Percentiles rank a stretch among this genome's conserved stretches.
These are phyloP conservation scores for Acanthaster planci DNA, from an alignment of 35 echinoderm and acorn worm species.

Conservation along the genomic window DNA sequence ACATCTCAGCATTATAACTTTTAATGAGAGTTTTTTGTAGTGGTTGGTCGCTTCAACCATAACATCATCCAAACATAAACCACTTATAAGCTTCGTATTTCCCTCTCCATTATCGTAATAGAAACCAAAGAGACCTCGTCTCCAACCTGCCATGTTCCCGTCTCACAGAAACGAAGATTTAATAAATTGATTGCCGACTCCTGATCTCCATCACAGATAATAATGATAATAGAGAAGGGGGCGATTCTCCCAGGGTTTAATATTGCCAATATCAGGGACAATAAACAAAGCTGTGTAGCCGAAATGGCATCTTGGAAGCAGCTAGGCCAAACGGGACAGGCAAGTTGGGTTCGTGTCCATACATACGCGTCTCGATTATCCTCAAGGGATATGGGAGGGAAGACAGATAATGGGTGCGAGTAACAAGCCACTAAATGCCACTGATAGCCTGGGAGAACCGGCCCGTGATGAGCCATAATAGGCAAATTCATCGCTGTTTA, in stretches of 20 bases:
- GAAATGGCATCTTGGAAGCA: not conserved
- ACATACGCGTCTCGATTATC: constrained; percentile 7
- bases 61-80: too few species aligned
- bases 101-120: too few species aligned
- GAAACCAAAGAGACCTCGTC: too few species aligned
- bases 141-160: not conserved
- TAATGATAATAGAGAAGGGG: not conserved
- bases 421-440: constrained; percentile 9
- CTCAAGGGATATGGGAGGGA: not conserved
- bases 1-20: too few species aligned
- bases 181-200: constrained; percentile 22
- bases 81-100: too few species aligned
- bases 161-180: not conserved
- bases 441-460: not conserved
- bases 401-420: constrained; percentile 1
- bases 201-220: not conserved
- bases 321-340: not conserved
- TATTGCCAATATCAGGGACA: constrained; percentile 2
- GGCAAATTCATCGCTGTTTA: constrained; percentile 28
- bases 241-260: not conserved
- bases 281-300: not conserved
- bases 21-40: too few species aligned
- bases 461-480: constrained; percentile 24
- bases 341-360: not conserved
- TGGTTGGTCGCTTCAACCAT: too few species aligned